phyloP scores from a whole-genome alignment of 35 echinoderm and acorn worm species.

The Patiria miniata region DNA sequence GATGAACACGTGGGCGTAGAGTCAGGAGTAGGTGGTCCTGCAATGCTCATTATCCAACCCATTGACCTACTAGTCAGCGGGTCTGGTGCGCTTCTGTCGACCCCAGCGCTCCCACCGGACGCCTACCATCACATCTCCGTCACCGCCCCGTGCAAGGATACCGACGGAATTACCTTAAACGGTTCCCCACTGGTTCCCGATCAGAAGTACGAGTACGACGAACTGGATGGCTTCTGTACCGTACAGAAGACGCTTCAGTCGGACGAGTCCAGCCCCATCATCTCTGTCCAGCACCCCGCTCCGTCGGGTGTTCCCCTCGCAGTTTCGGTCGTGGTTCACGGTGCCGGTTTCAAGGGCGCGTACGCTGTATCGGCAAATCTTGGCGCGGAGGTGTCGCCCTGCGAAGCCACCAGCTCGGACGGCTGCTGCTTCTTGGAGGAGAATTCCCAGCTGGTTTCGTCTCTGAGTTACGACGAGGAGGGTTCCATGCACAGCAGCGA shows the following conservation, averaged over 20 bases:
- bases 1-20: not conserved
- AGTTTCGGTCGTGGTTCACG: not conserved
- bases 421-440: not conserved
- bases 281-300: not conserved
- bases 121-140: not conserved
- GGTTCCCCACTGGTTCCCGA: not conserved
- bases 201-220: not conserved
- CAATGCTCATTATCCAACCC: conserved; percentile 4
- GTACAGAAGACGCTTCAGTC: not conserved
- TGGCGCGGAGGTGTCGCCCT: not conserved
- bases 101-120: not conserved
- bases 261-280: not conserved
- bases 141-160: not conserved
- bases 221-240: not conserved
- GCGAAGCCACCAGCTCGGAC: not conserved
- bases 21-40: not conserved
- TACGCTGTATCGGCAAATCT: not conserved
- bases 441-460: too few species aligned
- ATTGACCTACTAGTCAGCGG: conserved; percentile 2
- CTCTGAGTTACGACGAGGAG: too few species aligned
- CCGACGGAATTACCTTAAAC: not conserved
- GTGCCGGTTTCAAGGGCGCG: not conserved
- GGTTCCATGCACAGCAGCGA: too few species aligned
- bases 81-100: not conserved
- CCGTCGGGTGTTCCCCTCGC: not conserved